Evolutionary conservation across 2,888 invertebrate species (phyloP).

Genomic region (Adelognathus sp.): DNA sequence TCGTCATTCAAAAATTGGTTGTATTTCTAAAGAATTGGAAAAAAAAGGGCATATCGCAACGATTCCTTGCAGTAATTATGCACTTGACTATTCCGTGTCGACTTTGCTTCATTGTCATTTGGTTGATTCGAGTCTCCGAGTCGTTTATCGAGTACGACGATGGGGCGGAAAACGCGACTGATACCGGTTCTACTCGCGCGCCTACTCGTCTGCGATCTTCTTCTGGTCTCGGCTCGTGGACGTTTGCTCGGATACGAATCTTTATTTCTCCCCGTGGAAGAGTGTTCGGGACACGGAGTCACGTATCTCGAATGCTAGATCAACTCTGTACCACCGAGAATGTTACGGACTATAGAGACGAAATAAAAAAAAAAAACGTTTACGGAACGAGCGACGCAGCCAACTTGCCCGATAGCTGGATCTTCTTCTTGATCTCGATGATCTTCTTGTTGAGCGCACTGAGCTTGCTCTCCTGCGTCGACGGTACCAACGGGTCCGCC

Average conservation of each 20-base stretch:
- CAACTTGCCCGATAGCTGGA: conserved; percentile 89
- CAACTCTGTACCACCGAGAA: conserved; percentile 6
- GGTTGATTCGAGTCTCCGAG: neutral
- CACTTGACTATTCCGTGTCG: neutral
- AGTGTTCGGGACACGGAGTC: conserved; percentile 38
- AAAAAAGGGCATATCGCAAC: too few species aligned
- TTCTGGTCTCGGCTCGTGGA: conserved; percentile 42
- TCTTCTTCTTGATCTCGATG: conserved; percentile 92
- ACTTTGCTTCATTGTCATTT: neutral
- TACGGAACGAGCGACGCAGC: conserved; percentile 28
- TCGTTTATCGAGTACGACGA: neutral
- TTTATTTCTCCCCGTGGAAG: neutral
- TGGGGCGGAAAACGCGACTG: conserved; percentile 3
- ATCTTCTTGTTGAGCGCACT: conserved; percentile 89
- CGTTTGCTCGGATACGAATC: conserved; percentile 50
- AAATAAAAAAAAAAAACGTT: too few species aligned
- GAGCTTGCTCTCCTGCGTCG: conserved; percentile 82
- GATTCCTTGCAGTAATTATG: too few species aligned
- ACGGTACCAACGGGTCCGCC: conserved; percentile 69
- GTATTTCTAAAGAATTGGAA: too few species aligned
- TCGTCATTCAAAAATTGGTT: too few species aligned
- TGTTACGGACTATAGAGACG: neutral
- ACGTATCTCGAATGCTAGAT: conserved; percentile 39
- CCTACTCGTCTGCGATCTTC: conserved; percentile 61
- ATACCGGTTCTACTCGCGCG: conserved; percentile 54